Evolutionary conservation across 2,113 vertebrate genomes (phyloP).

Genomic region (Tenebrosternarchus preto): DNA sequence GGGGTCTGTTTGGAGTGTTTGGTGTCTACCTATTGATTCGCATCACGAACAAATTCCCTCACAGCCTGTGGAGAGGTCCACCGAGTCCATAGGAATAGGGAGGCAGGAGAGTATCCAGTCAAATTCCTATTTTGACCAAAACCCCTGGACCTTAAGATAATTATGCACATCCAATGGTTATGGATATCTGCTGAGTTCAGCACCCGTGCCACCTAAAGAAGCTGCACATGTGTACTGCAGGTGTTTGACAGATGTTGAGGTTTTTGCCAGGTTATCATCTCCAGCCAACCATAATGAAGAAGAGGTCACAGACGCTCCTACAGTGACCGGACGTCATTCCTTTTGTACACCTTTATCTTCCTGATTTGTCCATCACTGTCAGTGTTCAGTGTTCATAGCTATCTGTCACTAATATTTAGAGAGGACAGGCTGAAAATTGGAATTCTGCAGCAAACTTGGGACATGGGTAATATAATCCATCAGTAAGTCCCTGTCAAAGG

Average conservation of each 20-base stretch:
- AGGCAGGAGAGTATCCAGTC: neutral
- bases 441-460: constrained; percentile 41
- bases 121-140: neutral
- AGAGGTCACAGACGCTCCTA: neutral
- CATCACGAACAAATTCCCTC: constrained; percentile 65
- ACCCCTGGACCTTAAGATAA: no score
- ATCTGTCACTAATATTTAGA: constrained; percentile 48
- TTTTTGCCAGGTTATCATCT: neutral
- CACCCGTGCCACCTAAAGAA: neutral
- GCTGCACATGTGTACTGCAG: neutral
- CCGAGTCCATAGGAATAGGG: constrained; percentile 47
- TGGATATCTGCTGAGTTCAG: neutral
- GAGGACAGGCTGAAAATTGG: constrained; percentile 59
- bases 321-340: constrained; percentile 42
- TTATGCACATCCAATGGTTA: neutral
- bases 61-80: constrained; percentile 54
- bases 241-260: no score
- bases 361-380: constrained; percentile 50
- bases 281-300: neutral
- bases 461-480: constrained; percentile 47
- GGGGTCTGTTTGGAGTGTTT: constrained; percentile 73
- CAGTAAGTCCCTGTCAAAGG: constrained; percentile 50
- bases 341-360: constrained; percentile 38
- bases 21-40: constrained; percentile 68
- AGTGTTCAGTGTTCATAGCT: constrained; percentile 25